phyloP scores from a whole-genome alignment of 2,113 vertebrate species.

The Daphoenositta chrysoptera region DNA sequence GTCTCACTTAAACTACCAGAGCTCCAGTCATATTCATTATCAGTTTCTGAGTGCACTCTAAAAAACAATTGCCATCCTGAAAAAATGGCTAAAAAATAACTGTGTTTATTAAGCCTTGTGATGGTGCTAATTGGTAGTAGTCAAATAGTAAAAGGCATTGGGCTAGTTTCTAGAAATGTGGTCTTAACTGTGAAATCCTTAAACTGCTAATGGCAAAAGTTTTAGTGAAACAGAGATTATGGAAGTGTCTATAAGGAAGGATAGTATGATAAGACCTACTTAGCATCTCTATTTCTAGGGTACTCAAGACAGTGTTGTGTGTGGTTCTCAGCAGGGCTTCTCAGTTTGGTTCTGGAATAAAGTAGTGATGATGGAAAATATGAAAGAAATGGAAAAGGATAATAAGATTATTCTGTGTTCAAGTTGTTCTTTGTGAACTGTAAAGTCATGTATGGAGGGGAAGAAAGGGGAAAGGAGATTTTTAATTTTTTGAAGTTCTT shows the following conservation, averaged over 20 bases:
- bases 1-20: background rate
- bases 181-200: background rate
- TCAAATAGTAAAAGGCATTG: background rate
- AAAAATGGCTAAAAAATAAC: background rate
- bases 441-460: background rate
- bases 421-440: background rate
- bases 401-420: background rate
- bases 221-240: background rate
- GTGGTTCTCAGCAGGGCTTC: background rate
- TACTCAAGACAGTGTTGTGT: background rate
- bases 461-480: background rate
- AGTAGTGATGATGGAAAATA: background rate
- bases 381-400: background rate
- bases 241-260: background rate
- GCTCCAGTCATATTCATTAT: background rate
- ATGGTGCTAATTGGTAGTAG: background rate
- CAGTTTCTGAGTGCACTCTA: background rate
- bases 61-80: background rate
- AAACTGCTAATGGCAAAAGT: background rate
- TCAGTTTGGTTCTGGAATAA: background rate
- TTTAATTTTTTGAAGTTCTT: background rate
- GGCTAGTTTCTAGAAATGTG: background rate
- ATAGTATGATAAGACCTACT: background rate
- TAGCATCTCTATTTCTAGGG: background rate
- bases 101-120: background rate